Conservation (phyloP, 2,888 invertebrate species). For the Drosophila formosana region DNA sequence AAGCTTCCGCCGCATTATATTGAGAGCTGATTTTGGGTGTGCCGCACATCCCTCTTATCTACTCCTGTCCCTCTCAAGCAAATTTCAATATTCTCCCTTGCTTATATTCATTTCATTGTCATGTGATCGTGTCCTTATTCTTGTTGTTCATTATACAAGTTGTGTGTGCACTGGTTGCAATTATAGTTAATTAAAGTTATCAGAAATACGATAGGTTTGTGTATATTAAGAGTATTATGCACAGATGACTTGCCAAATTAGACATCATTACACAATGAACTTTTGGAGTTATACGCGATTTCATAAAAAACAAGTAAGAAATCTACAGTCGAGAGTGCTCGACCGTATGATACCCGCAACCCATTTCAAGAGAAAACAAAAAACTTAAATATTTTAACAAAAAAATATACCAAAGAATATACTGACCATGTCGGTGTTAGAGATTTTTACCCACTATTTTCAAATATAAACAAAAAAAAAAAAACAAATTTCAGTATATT, state of each 20-base stretch:
- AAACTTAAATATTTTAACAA: too few relatives aligned
- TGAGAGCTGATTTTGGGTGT: slow-evolving; percentile 77
- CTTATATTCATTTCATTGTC: slow-evolving; percentile 70
- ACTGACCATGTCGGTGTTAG: too few relatives aligned
- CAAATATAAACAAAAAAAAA: too few relatives aligned
- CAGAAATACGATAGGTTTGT: slow-evolving; percentile 55
- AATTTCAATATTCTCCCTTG: slow-evolving; percentile 5
- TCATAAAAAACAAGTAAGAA: too few relatives aligned
- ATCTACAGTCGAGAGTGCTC: too few relatives aligned
- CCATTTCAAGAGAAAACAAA: too few relatives aligned
- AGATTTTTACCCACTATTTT: too few relatives aligned
- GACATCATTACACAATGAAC: not conserved
- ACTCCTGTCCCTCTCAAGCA: not conserved
- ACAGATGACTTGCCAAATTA: slow-evolving; percentile 32
- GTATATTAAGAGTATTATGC: too few relatives aligned
- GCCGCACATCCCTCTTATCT: slow-evolving; percentile 20
- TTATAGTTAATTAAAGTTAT: slow-evolving; percentile 74
- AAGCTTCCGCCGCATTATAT: slow-evolving; percentile 79
- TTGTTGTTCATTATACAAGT: slow-evolving; percentile 11
- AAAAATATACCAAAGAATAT: too few relatives aligned
- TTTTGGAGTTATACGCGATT: too few relatives aligned
- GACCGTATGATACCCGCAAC: too few relatives aligned
- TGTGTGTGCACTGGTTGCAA: slow-evolving; percentile 44
- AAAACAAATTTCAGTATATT: too few relatives aligned
- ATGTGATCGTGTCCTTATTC: slow-evolving; percentile 57